These are phyloP conservation scores for Pitangus sulphuratus DNA, from an alignment of 2,797 vertebrate species.

Conservation along the genomic window DNA sequence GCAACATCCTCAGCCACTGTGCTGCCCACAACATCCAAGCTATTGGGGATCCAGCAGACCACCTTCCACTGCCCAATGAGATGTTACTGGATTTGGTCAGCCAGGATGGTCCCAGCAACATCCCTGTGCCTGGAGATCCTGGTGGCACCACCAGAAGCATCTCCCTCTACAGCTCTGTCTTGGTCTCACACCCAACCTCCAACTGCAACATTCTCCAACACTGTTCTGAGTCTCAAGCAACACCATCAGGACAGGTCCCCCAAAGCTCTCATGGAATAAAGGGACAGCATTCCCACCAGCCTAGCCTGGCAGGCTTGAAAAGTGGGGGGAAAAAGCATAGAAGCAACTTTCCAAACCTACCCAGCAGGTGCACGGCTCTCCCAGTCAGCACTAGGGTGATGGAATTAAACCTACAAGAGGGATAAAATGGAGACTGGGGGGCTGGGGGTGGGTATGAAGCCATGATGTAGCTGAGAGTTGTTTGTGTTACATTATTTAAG, in stretches of 20 bases:
- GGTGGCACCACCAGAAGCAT: background rate
- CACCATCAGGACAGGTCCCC: background rate
- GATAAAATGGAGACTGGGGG: background rate
- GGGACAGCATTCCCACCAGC: background rate
- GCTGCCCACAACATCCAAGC: background rate
- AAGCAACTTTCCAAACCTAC: background rate
- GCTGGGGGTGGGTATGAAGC: background rate
- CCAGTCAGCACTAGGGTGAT: too few species aligned
- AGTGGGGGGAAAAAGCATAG: accelerated
- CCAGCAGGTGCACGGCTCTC: background rate
- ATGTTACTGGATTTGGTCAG: background rate
- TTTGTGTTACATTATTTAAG: background rate
- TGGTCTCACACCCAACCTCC: background rate
- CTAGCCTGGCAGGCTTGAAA: background rate
- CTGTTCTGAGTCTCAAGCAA: background rate
- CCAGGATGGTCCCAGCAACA: accelerated
- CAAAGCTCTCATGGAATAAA: background rate
- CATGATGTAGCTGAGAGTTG: background rate
- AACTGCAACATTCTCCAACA: constrained; percentile 19
- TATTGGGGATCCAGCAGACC: accelerated
- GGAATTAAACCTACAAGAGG: background rate
- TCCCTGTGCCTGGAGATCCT: too few species aligned
- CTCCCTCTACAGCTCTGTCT: background rate
- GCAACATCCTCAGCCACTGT: background rate
- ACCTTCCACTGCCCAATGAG: background rate